Evolutionary conservation across 2,797 vertebrate species (phyloP), one percentile per base, ranked within the genome.

Genomic region (Miichthys miiuy): DNA sequence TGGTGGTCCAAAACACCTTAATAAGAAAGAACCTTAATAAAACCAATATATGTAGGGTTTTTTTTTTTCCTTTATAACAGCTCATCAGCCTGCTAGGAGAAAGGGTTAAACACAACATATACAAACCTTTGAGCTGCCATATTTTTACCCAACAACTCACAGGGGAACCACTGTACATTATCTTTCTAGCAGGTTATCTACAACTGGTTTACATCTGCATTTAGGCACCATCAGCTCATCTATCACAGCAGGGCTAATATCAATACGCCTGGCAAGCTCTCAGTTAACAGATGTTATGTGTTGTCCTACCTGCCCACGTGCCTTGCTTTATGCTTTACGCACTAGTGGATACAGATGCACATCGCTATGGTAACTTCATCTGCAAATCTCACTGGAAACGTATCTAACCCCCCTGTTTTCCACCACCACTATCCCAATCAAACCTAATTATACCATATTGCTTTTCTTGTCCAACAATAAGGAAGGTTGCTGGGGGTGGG

Each of bases 371-470:
- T 93, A 96, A 99, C 97, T 95, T 96, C 94, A 97, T 97, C 96
- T 97, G 87, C 94, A 94, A 96, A 96, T 96, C 95, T 96, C 95
- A 97, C 96, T 94, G 95, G 97, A 98, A 97, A 96, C 90, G 93
- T 94, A 94, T 94, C 95, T 92, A 72, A 74, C 21, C 64, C 74
- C 17, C 67, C 50, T 9, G 48, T 47, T 57, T 64, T 30, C 51
- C 61, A 64, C 73, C 70, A 56, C 82, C 73, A 60, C 82, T 72
- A 55, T 85, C 96, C 97, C 95, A 97, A 97, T 98, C 97, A 97
- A 96, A 97, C 96, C 96, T 97, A 97, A 99, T 98, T 97, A 98
- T 95, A 96, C 96, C 96, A 96, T 96, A 96, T 96, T 95, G 97
- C 97, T 97, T 97, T 97, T 97, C 97, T 97, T 96, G 97, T 97